A percentile compares a stretch with the other conserved stretches of the same genome.
phyloP scores from a whole-genome alignment of 2,888 invertebrate species.

The Trachelus iudaicus region DNA sequence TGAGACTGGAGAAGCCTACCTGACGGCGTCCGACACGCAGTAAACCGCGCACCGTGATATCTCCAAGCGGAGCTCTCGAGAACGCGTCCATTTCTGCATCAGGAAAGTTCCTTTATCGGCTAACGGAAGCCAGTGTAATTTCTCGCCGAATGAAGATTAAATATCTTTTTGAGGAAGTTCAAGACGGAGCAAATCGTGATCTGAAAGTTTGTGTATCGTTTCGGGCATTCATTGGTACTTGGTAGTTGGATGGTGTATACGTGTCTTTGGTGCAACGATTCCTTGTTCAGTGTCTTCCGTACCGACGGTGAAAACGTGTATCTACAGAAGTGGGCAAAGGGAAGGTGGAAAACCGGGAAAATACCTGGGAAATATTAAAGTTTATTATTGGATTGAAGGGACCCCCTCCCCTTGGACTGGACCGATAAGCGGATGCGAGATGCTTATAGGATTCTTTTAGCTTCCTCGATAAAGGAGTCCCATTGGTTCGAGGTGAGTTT shows the following conservation, averaged over 20 bases:
- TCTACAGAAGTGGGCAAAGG: not conserved
- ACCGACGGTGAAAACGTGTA: not conserved
- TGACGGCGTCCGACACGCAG: conserved; percentile 65
- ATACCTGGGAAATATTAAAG: not conserved
- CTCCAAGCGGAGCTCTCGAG: not conserved
- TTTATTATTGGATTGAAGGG: not conserved
- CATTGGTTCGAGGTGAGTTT: conserved; percentile 32
- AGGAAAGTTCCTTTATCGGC: not conserved
- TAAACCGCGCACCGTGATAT: conserved; percentile 40
- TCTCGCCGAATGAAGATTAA: not conserved
- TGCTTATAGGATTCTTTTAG: not conserved
- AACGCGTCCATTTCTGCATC: not conserved
- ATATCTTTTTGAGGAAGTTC: not conserved
- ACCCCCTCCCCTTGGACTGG: not conserved
- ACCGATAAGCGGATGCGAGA: not conserved
- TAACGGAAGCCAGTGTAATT: not conserved
- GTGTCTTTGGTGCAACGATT: not conserved
- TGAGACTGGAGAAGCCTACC: conserved; percentile 60
- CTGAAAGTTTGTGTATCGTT: not conserved
- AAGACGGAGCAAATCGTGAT: not conserved
- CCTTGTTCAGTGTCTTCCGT: not conserved
- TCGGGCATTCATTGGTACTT: not conserved
- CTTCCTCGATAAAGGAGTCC: not conserved
- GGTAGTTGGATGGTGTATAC: not conserved
- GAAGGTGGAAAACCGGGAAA: not conserved